Evolutionary conservation across 2,113 vertebrate genomes (phyloP).

Genomic region (Ophiodon elongatus): DNA sequence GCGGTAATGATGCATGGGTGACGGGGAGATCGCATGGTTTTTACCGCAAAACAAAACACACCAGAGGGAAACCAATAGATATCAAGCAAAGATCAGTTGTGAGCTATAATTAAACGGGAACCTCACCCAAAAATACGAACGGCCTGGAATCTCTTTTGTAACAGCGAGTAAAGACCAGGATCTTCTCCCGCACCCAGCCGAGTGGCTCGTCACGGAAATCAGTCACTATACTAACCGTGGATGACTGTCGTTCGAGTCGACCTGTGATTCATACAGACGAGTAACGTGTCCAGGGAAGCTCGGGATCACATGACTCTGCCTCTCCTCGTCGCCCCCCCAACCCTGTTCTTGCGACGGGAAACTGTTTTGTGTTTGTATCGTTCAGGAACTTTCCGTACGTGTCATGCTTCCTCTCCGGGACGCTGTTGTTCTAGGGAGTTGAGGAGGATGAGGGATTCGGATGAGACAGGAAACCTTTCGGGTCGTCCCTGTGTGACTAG

Average conservation of each 20-base stretch:
- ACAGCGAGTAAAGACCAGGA: too few relatives aligned
- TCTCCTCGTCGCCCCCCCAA: not conserved
- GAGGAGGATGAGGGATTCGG: constrained; percentile 45
- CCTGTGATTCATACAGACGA: constrained; percentile 27
- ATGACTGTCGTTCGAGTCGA: constrained; percentile 1
- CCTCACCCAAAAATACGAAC: too few relatives aligned
- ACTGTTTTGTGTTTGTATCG: constrained; percentile 44
- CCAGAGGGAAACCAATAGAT: too few relatives aligned
- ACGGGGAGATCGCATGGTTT: too few relatives aligned
- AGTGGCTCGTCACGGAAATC: too few relatives aligned
- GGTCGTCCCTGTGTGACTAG: constrained; percentile 33
- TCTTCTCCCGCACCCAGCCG: too few relatives aligned
- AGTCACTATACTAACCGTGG: too few relatives aligned
- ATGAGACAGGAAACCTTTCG: constrained; percentile 58
- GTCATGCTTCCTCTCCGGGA: constrained; percentile 72
- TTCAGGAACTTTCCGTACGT: constrained; percentile 71
- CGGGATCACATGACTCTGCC: constrained; percentile 46
- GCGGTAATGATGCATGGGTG: too few relatives aligned
- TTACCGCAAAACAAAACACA: too few relatives aligned
- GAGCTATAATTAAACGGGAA: too few relatives aligned
- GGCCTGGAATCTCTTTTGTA: too few relatives aligned
- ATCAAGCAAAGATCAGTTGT: too few relatives aligned
- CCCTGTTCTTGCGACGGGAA: constrained; percentile 49
- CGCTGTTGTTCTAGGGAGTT: constrained; percentile 62
- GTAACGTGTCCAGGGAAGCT: constrained; percentile 30